phyloP scores from a whole-genome alignment of 2,797 vertebrate species.

The Tarsius wallacei region DNA sequence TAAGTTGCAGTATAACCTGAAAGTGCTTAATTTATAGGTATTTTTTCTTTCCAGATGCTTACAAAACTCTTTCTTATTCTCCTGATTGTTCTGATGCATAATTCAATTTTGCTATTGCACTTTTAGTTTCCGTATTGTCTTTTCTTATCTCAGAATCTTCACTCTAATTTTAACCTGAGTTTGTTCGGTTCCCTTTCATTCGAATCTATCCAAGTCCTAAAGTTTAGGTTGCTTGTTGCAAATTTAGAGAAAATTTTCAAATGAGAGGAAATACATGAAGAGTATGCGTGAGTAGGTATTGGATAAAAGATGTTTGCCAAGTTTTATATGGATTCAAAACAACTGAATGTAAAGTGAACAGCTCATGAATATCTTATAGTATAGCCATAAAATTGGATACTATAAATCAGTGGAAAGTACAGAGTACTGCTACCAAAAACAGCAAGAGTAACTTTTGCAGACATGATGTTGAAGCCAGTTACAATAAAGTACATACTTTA shows the following conservation, averaged over 20 bases:
- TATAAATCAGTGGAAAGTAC: neutral
- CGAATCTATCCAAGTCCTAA: neutral
- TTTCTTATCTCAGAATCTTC: neutral
- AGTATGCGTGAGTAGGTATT: neutral
- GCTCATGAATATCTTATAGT: neutral
- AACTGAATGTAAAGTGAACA: neutral
- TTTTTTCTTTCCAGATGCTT: neutral
- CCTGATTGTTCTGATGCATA: neutral
- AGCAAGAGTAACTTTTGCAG: neutral
- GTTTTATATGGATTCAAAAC: neutral
- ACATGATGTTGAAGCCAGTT: neutral
- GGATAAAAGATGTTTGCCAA: neutral
- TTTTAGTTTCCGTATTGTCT: neutral
- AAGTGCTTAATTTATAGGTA: neutral
- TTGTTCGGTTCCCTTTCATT: neutral
- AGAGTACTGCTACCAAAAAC: neutral
- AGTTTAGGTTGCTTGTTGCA: neutral
- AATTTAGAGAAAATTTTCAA: constrained; percentile 5
- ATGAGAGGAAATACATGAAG: neutral
- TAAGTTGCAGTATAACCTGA: neutral
- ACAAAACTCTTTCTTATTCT: neutral
- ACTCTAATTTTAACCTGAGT: neutral
- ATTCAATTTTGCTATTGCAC: neutral
- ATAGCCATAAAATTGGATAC: neutral
- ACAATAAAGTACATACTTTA: neutral